A percentile compares a stretch with the other conserved stretches of the same genome.
Conservation (phyloP, 2,888 invertebrate species). For the Flabesymbios commensalis region DNA sequence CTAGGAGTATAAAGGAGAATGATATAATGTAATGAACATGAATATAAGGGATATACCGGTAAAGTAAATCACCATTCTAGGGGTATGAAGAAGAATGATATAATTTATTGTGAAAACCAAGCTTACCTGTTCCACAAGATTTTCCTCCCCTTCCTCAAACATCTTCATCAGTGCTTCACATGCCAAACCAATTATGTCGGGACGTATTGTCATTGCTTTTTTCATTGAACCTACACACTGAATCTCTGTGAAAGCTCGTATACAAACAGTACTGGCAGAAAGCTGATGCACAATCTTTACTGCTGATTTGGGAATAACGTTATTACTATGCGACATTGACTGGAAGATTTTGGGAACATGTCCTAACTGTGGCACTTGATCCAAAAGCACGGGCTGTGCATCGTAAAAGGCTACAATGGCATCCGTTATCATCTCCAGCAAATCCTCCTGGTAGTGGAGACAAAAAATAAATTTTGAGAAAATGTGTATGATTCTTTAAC, state of each 20-base stretch:
- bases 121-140: constrained; percentile 70
- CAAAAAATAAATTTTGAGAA: neutral
- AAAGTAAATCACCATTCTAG: too few species aligned
- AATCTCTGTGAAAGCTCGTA: constrained; percentile 68
- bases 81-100: too few species aligned
- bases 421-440: constrained; percentile 69
- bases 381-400: constrained; percentile 84
- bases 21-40: too few species aligned
- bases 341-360: constrained; percentile 64
- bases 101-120: too few species aligned
- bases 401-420: constrained; percentile 82
- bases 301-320: constrained; percentile 74
- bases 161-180: constrained; percentile 87
- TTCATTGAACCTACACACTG: constrained; percentile 90
- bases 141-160: constrained; percentile 76
- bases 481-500: too few species aligned
- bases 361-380: constrained; percentile 67
- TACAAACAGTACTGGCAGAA: constrained; percentile 72
- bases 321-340: constrained; percentile 69
- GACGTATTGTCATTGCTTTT: constrained; percentile 81
- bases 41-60: too few species aligned
- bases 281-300: constrained; percentile 86
- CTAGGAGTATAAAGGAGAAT: too few species aligned
- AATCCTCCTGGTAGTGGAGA: constrained; percentile 46
- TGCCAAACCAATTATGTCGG: constrained; percentile 80